These are phyloP conservation scores for Tragelaphus buxtoni DNA, from an alignment of 2,113 vertebrate genomes.

Conservation along the genomic window DNA sequence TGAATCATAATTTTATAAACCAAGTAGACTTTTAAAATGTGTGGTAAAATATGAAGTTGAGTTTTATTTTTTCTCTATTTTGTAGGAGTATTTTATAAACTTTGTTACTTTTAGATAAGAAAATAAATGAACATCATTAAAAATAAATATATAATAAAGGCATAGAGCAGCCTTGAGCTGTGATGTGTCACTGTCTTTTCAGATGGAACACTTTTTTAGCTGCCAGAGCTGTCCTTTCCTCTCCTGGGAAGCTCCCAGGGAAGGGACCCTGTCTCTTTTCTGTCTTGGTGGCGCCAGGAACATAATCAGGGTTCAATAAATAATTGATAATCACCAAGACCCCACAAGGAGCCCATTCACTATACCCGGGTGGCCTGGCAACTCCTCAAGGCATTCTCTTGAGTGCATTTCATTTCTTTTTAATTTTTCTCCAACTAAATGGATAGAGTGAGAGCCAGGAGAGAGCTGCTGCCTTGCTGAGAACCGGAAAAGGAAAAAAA, in stretches of 20 bases:
- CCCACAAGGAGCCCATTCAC: neutral
- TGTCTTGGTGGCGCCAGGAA: constrained; percentile 11
- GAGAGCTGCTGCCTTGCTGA: neutral
- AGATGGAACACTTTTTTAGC: neutral
- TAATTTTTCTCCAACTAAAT: neutral
- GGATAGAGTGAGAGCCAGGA: neutral
- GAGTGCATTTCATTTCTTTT: neutral
- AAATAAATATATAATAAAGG: neutral
- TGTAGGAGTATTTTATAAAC: neutral
- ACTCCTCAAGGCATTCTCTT: neutral
- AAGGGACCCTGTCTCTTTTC: neutral
- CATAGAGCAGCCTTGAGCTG: neutral
- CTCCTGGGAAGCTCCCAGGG: neutral
- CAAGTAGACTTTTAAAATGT: neutral
- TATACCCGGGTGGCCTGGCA: neutral
- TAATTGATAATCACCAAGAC: constrained; percentile 30
- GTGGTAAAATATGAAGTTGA: neutral
- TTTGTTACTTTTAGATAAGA: neutral
- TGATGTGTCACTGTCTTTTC: neutral
- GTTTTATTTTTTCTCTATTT: neutral
- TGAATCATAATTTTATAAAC: neutral
- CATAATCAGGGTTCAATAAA: neutral
- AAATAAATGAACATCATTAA: neutral
- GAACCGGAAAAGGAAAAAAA: neutral
- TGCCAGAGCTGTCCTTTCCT: neutral